A percentile compares a stretch with the other conserved stretches of the same genome.
Conservation (phyloP, 1,140 invertebrate genomes). For the Drosophila navojoa region DNA sequence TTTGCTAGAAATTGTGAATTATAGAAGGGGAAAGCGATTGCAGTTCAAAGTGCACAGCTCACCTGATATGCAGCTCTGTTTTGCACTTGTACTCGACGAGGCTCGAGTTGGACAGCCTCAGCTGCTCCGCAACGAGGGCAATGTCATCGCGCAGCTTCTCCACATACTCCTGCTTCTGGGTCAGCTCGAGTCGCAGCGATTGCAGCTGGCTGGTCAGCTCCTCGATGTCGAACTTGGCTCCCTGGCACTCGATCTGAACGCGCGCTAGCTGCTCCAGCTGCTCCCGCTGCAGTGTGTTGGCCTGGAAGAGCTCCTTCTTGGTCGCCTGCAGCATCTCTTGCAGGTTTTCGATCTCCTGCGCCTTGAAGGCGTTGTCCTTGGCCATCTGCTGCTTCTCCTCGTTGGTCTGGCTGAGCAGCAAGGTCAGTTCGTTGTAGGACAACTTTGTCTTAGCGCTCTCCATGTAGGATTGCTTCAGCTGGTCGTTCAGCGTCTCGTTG, state of each 20-base stretch:
- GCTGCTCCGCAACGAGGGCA: slow-evolving; percentile 1
- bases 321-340: slow-evolving; percentile 43
- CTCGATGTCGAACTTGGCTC: slow-evolving; percentile 36
- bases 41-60: background rate
- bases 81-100: slow-evolving; percentile 26
- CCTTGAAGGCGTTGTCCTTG: slow-evolving; percentile 32
- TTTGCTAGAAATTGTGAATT: slow-evolving; percentile 19
- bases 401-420: slow-evolving; percentile 33
- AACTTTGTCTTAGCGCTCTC: slow-evolving; percentile 60
- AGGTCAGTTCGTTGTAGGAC: slow-evolving; percentile 61
- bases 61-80: slow-evolving; percentile 48
- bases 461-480: slow-evolving; percentile 59
- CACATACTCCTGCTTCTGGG: slow-evolving; percentile 22
- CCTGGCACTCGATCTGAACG: slow-evolving; percentile 48
- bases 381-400: slow-evolving; percentile 43
- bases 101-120: background rate
- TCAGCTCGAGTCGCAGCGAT: slow-evolving; percentile 17
- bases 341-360: slow-evolving; percentile 50
- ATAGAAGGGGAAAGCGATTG: background rate
- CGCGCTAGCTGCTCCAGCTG: slow-evolving; percentile 46
- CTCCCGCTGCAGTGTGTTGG: slow-evolving; percentile 40
- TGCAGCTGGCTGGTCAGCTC: slow-evolving; percentile 43
- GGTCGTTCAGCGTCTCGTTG: slow-evolving; percentile 64
- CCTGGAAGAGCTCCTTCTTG: slow-evolving; percentile 51
- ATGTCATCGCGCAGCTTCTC: slow-evolving; percentile 33